Base-by-base conservation (phyloP, 2,113 vertebrate genomes). In the Myotis lucifugus region DNA sequence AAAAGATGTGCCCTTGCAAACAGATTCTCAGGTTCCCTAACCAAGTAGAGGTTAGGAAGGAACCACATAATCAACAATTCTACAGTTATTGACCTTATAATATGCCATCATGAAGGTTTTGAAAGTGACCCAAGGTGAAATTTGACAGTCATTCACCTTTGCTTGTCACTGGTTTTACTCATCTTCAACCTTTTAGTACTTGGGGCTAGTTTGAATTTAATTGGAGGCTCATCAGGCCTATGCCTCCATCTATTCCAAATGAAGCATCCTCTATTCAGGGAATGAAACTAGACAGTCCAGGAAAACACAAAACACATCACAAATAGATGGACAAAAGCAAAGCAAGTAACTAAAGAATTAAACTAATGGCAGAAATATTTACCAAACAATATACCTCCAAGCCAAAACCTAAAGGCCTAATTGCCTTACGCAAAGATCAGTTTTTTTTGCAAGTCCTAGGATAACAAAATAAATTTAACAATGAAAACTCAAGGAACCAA, bases 321-420 rank as follows among this genome's bases (percentile, higher is more conserved):
- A 95, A 27, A 21, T 50, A 48, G 27, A 56, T 52, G 4, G 77
- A 74, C 56, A 86, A 25, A 92, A 95, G 50, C 54, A 76, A 82
- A 93, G 14, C 66, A 90, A 64, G 27, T 61, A 59, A 25, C 56
- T 96, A 54, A 85, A 91, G 74, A 92, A 92, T 73, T 76, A 84
- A 95, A 93, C 72, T 56, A 66, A 56, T 85, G 23, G 19, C 34
- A 77, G 23, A 94, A 88, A 29, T 82, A 21, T 19, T 56, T 48
- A 91, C 61, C 52, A 69, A 69, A 19, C 66, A 50, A 9, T 66
- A 32, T 6, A 64, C 64, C 34, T 93, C 25, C 34, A 72, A 77
- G 27, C 66, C 15, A 56, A 48, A 93, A 70, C 54, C 64, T n/a
- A 64, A 87, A 84, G 61, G 32, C 29, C 18, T 50, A 54, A 34